Percentiles rank a stretch among this genome's conserved stretches.
These are phyloP conservation scores for Heliconius hortense DNA, from an alignment of 2,888 invertebrate species.

Conservation along the genomic window DNA sequence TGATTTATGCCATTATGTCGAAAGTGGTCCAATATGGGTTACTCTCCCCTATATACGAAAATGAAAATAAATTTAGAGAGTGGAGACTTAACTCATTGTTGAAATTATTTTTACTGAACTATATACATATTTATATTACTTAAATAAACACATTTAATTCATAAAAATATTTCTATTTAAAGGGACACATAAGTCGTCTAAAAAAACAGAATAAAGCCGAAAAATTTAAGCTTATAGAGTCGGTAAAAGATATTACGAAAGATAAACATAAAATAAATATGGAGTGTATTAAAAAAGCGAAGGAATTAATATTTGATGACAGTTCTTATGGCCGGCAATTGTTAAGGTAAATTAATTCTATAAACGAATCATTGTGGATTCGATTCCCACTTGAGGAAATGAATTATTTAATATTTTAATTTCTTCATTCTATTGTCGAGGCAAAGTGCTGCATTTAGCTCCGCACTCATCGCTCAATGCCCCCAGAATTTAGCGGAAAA, in stretches of 20 bases:
- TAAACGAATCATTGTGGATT: too few relatives aligned
- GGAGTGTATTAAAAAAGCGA: slow-evolving; percentile 53
- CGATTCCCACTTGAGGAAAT: too few relatives aligned
- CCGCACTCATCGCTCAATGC: too few relatives aligned
- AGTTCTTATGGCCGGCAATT: slow-evolving; percentile 60
- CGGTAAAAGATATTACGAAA: slow-evolving; percentile 36
- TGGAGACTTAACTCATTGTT: too few relatives aligned
- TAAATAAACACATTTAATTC: background rate
- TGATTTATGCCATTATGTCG: too few relatives aligned
- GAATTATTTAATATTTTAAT: too few relatives aligned
- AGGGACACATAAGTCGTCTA: slow-evolving; percentile 51
- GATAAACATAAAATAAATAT: slow-evolving; percentile 41
- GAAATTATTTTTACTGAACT: too few relatives aligned
- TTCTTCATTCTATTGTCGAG: too few relatives aligned
- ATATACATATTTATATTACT: too few relatives aligned
- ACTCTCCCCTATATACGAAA: background rate
- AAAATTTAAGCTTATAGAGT: slow-evolving; percentile 31
- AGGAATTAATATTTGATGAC: slow-evolving; percentile 55
- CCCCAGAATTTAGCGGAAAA: too few relatives aligned
- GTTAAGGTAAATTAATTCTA: slow-evolving; percentile 49
- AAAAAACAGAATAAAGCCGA: slow-evolving; percentile 48
- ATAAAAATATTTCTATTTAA: background rate
- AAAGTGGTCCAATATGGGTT: too few relatives aligned
- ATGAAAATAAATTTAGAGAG: background rate
- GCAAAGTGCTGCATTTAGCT: too few relatives aligned